A percentile compares a stretch with the other conserved stretches of the same genome.
Evolutionary conservation across 2,888 invertebrate genomes (phyloP).

Genomic region (Eremobia ochroleuca): DNA sequence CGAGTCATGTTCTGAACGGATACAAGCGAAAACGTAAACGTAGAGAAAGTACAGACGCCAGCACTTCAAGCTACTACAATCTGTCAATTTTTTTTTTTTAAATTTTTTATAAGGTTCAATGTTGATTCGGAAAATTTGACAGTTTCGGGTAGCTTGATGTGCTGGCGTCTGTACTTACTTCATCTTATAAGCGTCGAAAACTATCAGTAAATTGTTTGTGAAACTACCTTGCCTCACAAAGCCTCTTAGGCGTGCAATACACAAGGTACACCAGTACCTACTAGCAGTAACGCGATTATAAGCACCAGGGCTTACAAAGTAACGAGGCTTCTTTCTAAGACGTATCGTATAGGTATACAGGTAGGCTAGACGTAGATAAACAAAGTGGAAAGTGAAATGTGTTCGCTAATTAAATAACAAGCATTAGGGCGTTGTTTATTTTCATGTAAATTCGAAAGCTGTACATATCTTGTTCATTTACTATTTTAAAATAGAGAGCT

Average conservation of each 20-base stretch:
- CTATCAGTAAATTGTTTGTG: not conserved
- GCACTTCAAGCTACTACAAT: no score
- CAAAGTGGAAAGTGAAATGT: constrained; percentile 36
- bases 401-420: constrained; percentile 46
- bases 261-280: not conserved
- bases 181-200: not conserved
- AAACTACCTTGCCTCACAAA: not conserved
- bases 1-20: not conserved
- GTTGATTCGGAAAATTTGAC: no score
- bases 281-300: constrained; percentile 71
- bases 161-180: no score
- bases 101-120: no score
- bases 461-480: not conserved
- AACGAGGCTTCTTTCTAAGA: constrained; percentile 67
- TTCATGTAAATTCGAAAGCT: constrained; percentile 27
- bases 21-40: not conserved
- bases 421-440: constrained; percentile 10
- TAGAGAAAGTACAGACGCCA: no score
- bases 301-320: constrained; percentile 52
- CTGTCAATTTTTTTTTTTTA: no score
- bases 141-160: no score
- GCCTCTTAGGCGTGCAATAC: not conserved
- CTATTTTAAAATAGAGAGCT: not conserved
- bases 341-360: not conserved
- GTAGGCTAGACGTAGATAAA: not conserved